A percentile compares a stretch with the other conserved stretches of the same genome.
Conservation (phyloP, 2,888 invertebrate species). For the Pocota personata region DNA sequence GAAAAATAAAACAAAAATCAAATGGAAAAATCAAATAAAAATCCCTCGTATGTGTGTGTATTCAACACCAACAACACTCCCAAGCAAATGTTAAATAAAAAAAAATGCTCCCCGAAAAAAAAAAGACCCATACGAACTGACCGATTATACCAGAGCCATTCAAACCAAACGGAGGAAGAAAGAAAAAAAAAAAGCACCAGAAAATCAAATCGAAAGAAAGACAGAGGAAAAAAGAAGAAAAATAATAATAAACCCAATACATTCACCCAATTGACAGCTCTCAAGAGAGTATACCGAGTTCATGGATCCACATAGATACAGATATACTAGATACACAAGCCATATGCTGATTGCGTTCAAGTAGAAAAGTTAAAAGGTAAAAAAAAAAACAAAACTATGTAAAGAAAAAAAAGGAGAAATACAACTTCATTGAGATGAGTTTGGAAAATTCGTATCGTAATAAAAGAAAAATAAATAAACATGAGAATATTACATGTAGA, state of each 20-base stretch:
- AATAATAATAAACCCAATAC: slow-evolving; percentile 45
- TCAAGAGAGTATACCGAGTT: slow-evolving; percentile 25
- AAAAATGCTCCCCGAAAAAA: background rate
- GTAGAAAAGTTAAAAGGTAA: slow-evolving; percentile 29
- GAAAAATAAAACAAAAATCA: background rate
- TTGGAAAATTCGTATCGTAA: slow-evolving; percentile 50
- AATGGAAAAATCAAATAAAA: background rate
- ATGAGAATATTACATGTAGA: slow-evolving; percentile 28
- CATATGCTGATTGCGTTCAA: slow-evolving; percentile 32
- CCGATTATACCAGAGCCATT: slow-evolving; percentile 21
- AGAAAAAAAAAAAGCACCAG: background rate
- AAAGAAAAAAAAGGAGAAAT: slow-evolving; percentile 8
- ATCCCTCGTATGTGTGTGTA: background rate
- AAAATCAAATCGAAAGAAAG: background rate
- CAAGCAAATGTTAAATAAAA: background rate
- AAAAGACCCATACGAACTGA: slow-evolving; percentile 2
- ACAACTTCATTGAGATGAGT: slow-evolving; percentile 54
- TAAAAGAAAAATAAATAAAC: slow-evolving; percentile 39
- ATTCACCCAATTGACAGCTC: slow-evolving; percentile 53
- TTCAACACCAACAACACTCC: background rate
- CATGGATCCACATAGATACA: background rate
- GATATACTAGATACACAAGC: background rate
- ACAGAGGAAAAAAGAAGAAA: background rate
- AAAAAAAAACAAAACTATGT: too few species aligned
- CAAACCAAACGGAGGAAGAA: background rate